These are phyloP conservation scores for Odobenus rosmarus DNA, from an alignment of 2,113 vertebrate genomes.

Conservation along the genomic window DNA sequence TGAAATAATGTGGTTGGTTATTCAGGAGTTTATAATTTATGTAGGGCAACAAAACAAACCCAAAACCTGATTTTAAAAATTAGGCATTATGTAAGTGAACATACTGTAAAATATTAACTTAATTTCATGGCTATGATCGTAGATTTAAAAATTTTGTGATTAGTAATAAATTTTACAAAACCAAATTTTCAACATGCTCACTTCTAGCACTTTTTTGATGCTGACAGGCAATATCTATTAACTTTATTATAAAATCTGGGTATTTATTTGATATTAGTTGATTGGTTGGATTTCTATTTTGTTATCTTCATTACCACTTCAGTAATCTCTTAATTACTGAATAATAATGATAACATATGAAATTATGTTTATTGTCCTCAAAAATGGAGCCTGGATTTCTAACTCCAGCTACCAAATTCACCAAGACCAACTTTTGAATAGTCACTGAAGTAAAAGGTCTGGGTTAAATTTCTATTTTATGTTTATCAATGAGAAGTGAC, in stretches of 20 bases:
- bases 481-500: not conserved
- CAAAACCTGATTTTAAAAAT: not conserved
- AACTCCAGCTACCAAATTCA: not conserved
- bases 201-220: not conserved
- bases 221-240: not conserved
- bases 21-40: not conserved
- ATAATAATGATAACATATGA: conserved; percentile 7
- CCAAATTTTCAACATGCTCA: not conserved
- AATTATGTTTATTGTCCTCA: not conserved
- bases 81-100: not conserved
- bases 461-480: not conserved
- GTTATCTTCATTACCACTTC: not conserved
- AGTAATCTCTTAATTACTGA: not conserved
- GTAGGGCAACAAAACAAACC: not conserved
- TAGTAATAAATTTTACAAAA: not conserved
- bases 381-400: not conserved
- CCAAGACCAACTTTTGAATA: not conserved
- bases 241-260: not conserved
- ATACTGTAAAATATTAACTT: not conserved
- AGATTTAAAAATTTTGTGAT: not conserved
- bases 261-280: not conserved
- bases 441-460: not conserved
- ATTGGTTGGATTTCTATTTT: not conserved
- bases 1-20: not conserved
- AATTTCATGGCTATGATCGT: not conserved